Base-by-base conservation (phyloP, 2,797 vertebrate species). In the Tenualosa thibaudeaui region DNA sequence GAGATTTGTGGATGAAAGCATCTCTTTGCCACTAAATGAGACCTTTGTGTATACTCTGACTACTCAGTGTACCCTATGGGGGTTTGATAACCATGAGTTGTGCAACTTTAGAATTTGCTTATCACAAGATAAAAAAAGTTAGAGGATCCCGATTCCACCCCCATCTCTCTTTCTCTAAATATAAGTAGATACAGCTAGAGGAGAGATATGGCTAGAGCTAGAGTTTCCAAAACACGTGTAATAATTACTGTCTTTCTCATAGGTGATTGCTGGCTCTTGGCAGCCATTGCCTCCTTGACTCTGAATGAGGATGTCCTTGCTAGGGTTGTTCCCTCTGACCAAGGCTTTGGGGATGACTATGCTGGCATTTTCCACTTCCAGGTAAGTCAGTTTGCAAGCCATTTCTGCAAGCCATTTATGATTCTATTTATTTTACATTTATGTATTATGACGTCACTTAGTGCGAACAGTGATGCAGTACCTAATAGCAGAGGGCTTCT, bases 221-320 rank as follows among this genome's bases (percentile, higher is more conserved):
- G 46, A 46, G 4, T 49, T 49, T 49, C 46, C 46, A 49, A 49
- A 49, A 49, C 46, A 49, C 46, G 4, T 49, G 46, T 49, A 49
- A 49, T 49, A 1, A 49, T 10, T 40, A 6, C 10, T 90, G 82
- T 65, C 17, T 89, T 13, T 86, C 37, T 68, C 40, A 9, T 86
- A 96, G 96, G 95, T 86, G 95, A 96, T 90, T 96, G 96, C 90
- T 96, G 95, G 96, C 94, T 96, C 10, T 86, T 96, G 89, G 95
- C 95, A 46, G 95, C 95, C 26, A 96, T 96, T 26, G 95, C 95
- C 1, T 96, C 95, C 46, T 88, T 96, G 85, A 96, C 96, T 60
- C 92, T 96, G 0, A 93, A 96, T 83, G 89, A 95, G 86, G 88
- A 86, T 13, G 89, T 96, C 71, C 85, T 96, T 87, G 86, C 89